A percentile compares a stretch with the other conserved stretches of the same genome.
Conservation (phyloP, 2,113 vertebrate species). For the Lathamus discolor region DNA sequence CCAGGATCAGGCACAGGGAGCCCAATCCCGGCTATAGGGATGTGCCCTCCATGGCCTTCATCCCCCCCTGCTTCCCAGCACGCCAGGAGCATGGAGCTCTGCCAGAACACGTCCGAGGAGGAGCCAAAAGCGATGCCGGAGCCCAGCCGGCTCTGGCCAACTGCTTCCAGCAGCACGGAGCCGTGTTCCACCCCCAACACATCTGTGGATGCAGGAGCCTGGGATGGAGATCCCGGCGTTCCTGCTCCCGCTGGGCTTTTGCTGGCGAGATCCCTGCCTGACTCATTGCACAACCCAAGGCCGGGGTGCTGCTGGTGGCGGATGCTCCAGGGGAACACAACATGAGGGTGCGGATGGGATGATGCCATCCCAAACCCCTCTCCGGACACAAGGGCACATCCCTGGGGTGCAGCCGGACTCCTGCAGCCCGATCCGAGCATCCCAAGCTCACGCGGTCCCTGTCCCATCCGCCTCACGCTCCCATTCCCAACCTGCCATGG, state of each 20-base stretch:
- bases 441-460: background rate
- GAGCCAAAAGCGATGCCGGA: background rate
- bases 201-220: background rate
- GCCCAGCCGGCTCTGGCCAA: background rate
- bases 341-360: background rate
- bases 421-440: rapidly evolving
- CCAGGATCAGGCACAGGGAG: background rate
- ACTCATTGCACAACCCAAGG: background rate
- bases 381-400: background rate
- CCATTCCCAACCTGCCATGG: background rate
- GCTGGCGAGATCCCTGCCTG: background rate
- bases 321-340: rapidly evolving
- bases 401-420: background rate
- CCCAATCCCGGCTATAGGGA: rapidly evolving
- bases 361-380: background rate
- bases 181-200: background rate
- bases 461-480: rapidly evolving
- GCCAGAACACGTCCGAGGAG: background rate
- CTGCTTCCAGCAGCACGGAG: background rate
- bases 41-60: rapidly evolving
- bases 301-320: background rate
- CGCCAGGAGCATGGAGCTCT: background rate
- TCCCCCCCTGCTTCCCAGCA: background rate
- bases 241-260: background rate
- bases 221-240: background rate